phyloP scores from a whole-genome alignment of 2,113 vertebrate genomes.

The Emberiza fucata region DNA sequence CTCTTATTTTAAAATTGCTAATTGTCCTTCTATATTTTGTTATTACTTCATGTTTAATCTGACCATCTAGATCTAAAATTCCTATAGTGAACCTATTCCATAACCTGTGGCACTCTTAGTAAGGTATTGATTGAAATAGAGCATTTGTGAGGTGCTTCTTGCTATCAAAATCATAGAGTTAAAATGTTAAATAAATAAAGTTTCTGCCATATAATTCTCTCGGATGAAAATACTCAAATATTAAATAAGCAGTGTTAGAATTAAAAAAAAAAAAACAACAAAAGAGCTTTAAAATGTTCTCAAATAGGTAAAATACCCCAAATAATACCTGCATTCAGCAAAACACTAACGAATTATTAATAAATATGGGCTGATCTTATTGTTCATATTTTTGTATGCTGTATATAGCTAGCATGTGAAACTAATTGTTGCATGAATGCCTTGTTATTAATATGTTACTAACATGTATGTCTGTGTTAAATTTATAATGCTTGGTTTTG shows the following conservation, averaged over 20 bases:
- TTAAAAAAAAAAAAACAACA: background rate
- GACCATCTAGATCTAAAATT: background rate
- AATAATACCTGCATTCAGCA: background rate
- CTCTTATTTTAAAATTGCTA: background rate
- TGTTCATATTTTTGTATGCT: background rate
- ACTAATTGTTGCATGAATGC: slow-evolving; percentile 55
- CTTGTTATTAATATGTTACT: slow-evolving; percentile 50
- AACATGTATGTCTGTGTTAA: background rate
- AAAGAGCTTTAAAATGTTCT: background rate
- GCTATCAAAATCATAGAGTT: background rate
- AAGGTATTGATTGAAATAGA: background rate
- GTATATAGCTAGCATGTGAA: slow-evolving; percentile 14
- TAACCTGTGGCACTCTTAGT: background rate
- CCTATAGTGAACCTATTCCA: background rate
- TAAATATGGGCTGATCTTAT: background rate
- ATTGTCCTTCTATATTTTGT: background rate
- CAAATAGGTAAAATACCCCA: background rate
- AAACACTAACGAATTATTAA: background rate
- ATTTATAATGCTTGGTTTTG: background rate
- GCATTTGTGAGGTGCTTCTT: background rate
- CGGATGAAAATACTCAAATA: background rate
- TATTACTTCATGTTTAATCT: background rate
- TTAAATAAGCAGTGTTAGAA: background rate
- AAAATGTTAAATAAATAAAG: background rate
- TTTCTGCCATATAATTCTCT: background rate